phyloP scores from a whole-genome alignment of 1,140 invertebrate genomes.

The Diabrotica undecimpunctata region DNA sequence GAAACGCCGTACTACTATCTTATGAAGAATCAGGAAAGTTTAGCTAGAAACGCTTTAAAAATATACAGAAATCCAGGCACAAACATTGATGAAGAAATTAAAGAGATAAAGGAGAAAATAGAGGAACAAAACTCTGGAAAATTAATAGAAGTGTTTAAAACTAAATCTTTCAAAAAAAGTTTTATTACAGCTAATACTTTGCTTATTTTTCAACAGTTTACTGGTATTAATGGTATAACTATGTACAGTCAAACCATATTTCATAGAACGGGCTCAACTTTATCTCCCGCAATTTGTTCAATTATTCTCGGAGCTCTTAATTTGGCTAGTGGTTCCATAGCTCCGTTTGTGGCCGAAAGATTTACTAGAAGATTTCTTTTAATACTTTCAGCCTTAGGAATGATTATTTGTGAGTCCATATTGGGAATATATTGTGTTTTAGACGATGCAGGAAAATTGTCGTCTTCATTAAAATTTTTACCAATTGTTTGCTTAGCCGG shows the following conservation, averaged over 20 bases:
- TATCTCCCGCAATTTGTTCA: constrained; percentile 60
- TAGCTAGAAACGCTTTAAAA: constrained; percentile 58
- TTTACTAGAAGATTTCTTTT: constrained; percentile 69
- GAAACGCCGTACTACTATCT: constrained; percentile 74
- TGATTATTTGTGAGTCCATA: constrained; percentile 45
- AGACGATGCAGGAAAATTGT: constrained; percentile 16
- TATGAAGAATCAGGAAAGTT: constrained; percentile 55
- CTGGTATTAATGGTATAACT: constrained; percentile 78
- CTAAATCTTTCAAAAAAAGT: constrained; percentile 56
- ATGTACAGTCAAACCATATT: constrained; percentile 77
- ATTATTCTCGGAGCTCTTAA: constrained; percentile 75
- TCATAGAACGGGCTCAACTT: constrained; percentile 53
- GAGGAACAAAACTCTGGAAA: constrained; percentile 43
- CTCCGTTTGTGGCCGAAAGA: constrained; percentile 69
- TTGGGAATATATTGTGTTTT: constrained; percentile 38
- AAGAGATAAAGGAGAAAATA: constrained; percentile 26
- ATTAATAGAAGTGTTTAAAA: constrained; percentile 54
- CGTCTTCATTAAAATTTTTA: constrained; percentile 27
- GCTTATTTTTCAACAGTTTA: constrained; percentile 71
- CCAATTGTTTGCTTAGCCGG: constrained; percentile 29
- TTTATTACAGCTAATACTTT: constrained; percentile 67
- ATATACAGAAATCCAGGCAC: constrained; percentile 56
- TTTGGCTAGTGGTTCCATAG: constrained; percentile 62
- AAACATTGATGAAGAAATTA: constrained; percentile 50
- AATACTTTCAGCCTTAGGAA: constrained; percentile 62